Evolutionary conservation across 1,140 invertebrate genomes (phyloP), one percentile per base, ranked within the genome.

Genomic region (Mizuhopecten yessoensis): DNA sequence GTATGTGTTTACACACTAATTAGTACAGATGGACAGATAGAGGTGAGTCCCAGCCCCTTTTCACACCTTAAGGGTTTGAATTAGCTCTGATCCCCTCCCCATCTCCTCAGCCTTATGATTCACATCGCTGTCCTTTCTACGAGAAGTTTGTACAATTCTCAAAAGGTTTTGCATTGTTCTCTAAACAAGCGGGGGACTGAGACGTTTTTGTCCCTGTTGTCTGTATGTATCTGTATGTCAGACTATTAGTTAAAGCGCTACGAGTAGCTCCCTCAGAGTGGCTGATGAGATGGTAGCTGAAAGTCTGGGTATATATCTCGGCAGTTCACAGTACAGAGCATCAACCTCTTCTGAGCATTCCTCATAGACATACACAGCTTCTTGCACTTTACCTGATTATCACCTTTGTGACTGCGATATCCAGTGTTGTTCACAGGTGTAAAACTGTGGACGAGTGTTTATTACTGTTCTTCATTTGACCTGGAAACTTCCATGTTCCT

Each of bases 41-140:
- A 75, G 57, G 3, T 75, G 57, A 75, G 57, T 75, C 57, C 57
- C 57, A 75, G n/a, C 57, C 57, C 42, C 57, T 75, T 75, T 75
- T 75, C 57, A 75, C 57, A 75, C 57, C 57, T 75, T 75, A n/a
- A n/a, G 57, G 57, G 57, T 75, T 45, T 45, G 42, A 45, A 45
- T 45, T 45, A 45, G 42, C 42, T 45, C n/a, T 75, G 57, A 75
- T 75, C 57, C n/a, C 57, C 57, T 29, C 57, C 57, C 15, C 5
- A 9, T 75, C 57, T 29, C 29, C 57, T 29, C 57, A 75, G n/a
- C 11, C 42, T 29, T 5, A 75, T 75, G n/a, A 75, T 75, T 75
- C 57, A 9, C 57, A 75, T 75, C 57, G 29, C 29, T 75, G 29
- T 29, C 57, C 23, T 29, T 75, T 75, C 23, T 75, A 45, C 9